Evolutionary conservation across 2,113 vertebrate genomes (phyloP), one percentile per base, ranked within the genome.

Genomic region (Anolis carolinensis): DNA sequence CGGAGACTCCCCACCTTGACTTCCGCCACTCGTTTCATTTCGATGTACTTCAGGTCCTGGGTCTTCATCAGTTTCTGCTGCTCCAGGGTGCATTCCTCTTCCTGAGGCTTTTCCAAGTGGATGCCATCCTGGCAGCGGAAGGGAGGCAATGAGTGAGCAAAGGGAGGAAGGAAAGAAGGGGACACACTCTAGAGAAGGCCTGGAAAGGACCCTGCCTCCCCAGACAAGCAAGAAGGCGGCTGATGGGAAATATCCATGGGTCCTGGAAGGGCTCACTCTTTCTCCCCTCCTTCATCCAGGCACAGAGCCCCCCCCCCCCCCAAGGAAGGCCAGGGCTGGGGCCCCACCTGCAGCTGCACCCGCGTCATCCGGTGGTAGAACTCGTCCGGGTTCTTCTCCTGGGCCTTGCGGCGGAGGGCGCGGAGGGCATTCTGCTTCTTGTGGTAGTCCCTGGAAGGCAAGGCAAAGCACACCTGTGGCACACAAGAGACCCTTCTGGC

Each of bases 351-450:
- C 77, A 98, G 95, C 79, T 97, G 91, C 2, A 96, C 87, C 10
- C 92, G 97, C 86, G 98, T 97, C 99, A 99, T 99, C 73, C 97
- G 98, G 91, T 95, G 97, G 93, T 99, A 98, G 95, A 99, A 99
- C 93, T 99, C 99, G 96, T 99, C 98, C 0, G 97, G 97, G 91
- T 99, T 99, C 94, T 98, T 99, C 77, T 99, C 98, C 96, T 97
- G 93, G 20, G 98, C 98, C 92, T 98, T 99, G 94, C 97, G 98
- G 2, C 97, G 97, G 71, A 99, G 96, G 1, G 97, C 98, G 90
- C 93, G 88, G 75, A 99, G 97, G 0, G 96, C 97, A 88, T 98
- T 97, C 91, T 97, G 96, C 84, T 99, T 99, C 93, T 97, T 98
- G 92, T 97, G 97, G 91, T 97, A 98, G 90, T 99, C 98, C 92